Conservation (phyloP, 2,113 vertebrate genomes). For the Ariopsis seemanni region DNA sequence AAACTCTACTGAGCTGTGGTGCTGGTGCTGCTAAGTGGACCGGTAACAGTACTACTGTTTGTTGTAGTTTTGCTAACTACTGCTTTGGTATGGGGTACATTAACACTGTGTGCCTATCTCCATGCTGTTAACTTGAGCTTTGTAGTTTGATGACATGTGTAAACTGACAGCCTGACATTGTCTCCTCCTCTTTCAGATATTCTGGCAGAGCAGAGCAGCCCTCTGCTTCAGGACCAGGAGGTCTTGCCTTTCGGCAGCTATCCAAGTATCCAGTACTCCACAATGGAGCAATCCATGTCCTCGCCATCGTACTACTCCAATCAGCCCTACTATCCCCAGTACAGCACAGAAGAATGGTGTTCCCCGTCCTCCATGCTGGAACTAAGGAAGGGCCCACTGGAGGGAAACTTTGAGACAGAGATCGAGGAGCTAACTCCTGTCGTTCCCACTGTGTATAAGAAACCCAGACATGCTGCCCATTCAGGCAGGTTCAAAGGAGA, state of each 20-base stretch:
- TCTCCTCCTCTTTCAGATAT: slow-evolving; percentile 74
- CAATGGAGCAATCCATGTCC: slow-evolving; percentile 81
- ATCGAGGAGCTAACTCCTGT: slow-evolving; percentile 70
- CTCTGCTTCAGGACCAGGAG: slow-evolving; percentile 84
- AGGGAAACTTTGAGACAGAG: slow-evolving; percentile 78
- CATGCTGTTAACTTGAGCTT: slow-evolving; percentile 40
- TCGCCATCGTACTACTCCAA: slow-evolving; percentile 84
- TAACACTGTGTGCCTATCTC: slow-evolving; percentile 17
- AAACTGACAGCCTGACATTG: slow-evolving; percentile 20
- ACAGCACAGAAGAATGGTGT: slow-evolving; percentile 90
- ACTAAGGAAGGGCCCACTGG: slow-evolving; percentile 82
- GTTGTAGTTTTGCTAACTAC: slow-evolving; percentile 45
- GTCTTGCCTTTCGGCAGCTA: slow-evolving; percentile 80
- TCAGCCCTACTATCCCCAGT: slow-evolving; percentile 84
- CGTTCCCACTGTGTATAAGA: slow-evolving; percentile 77
- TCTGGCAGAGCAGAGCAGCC: slow-evolving; percentile 82
- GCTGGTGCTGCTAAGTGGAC: not conserved
- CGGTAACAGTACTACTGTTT: slow-evolving; percentile 42
- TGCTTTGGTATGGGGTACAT: slow-evolving; percentile 30
- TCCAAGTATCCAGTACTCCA: slow-evolving; percentile 79
- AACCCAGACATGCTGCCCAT: slow-evolving; percentile 75
- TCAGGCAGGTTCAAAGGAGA: slow-evolving; percentile 85
- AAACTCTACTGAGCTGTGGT: not conserved
- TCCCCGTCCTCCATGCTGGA: slow-evolving; percentile 82
- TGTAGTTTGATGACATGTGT: slow-evolving; percentile 37